Base-by-base conservation (phyloP, 2,888 invertebrate species). In the Ennomos quercinarius region DNA sequence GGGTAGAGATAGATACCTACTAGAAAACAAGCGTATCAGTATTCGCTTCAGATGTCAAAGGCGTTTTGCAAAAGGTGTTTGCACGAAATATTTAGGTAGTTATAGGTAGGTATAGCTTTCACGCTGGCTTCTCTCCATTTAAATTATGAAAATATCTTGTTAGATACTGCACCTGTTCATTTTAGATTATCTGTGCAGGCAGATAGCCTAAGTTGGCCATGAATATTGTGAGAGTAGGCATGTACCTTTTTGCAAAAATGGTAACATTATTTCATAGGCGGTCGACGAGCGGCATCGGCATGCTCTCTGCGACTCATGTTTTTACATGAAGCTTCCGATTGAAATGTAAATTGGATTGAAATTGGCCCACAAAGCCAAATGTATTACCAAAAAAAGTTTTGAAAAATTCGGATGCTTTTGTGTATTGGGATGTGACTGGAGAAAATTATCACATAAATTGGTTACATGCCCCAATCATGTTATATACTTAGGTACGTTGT, bases 291-390 rank as follows among this genome's bases (percentile, higher is more conserved):
- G 55, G 74, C 72, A 27, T 27, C 27, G 67, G 67, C 72, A 76
- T 78, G 78, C 77, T 77, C 81, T 72, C 72, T 71, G 76, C 70
- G 69, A 68, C 85, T 87, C 87, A 87, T 87, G 87, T 87, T 86
- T 87, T 87, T 84, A 83, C 87, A 87, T 87, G 87, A 87, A 86
- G 72, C 82, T 77, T 72, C 70, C 84, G 87, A 87, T 87, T 87
- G 87, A 87, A 87, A 87, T 87, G 87, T 87, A 87, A 87, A 87
- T 87, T 87, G 84, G 81, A 83, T 84, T 82, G 80, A 83, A 87
- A 86, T 85, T 86, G 87, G 86, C 83, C 83, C 80, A 81, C 82
- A 84, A 84, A 83, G 83, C 83, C 84, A 80, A n/a, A 80, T 75
- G 80, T 79, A 81, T 82, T 80, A 80, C 76, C 71, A 79, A 81